These are phyloP conservation scores for Bombus sibiricus DNA, from an alignment of 1,140 invertebrate genomes.

Conservation along the genomic window DNA sequence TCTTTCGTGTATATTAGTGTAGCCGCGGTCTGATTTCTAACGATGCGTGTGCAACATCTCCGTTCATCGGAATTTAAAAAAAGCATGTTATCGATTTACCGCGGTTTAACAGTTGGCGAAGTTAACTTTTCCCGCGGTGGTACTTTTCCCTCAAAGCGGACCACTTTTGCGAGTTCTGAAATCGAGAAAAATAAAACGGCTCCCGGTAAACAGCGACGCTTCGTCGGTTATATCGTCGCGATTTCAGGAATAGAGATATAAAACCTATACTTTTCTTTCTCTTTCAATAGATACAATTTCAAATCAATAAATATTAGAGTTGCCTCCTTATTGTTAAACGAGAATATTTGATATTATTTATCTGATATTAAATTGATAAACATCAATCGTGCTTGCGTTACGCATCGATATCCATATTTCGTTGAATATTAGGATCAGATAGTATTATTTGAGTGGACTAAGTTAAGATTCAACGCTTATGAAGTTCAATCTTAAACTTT, in stretches of 20 bases:
- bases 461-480: too few species aligned
- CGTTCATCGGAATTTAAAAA: constrained; percentile 47
- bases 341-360: too few species aligned
- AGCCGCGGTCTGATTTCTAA: constrained; percentile 32
- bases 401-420: too few species aligned
- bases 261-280: too few species aligned
- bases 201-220: constrained; percentile 24
- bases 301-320: too few species aligned
- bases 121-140: constrained; percentile 44
- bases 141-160: constrained; percentile 49
- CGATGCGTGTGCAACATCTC: constrained; percentile 8
- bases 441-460: too few species aligned
- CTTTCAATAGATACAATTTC: too few species aligned
- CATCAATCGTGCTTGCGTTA: too few species aligned
- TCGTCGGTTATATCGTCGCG: background rate
- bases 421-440: too few species aligned
- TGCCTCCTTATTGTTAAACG: too few species aligned
- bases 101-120: constrained; percentile 49
- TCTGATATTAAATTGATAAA: too few species aligned
- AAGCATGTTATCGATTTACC: constrained; percentile 44
- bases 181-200: constrained; percentile 42
- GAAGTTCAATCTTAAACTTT: too few species aligned
- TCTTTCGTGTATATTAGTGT: constrained; percentile 16
- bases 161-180: constrained; percentile 48
- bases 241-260: background rate